Conservation (phyloP, 2,888 invertebrate genomes). For the Ectemnius continuus region DNA sequence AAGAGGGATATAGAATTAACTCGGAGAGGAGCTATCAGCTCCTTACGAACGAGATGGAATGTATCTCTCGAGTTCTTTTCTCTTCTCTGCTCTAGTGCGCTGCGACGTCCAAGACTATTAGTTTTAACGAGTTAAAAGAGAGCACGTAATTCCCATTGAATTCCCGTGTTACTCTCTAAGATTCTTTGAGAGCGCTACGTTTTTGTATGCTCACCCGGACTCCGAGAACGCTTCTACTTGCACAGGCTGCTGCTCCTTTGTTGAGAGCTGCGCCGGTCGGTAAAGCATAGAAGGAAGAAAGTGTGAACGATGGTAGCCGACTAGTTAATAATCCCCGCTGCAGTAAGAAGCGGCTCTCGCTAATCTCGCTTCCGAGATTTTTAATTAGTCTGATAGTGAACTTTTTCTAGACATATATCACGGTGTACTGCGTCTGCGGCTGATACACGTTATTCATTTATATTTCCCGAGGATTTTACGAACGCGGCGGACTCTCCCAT, state of each 20-base stretch:
- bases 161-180: conserved; percentile 28
- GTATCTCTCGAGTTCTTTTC: conserved; percentile 22
- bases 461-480: conserved; percentile 37
- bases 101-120: conserved; percentile 44
- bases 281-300: too few relatives aligned
- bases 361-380: conserved; percentile 16
- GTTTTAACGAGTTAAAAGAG: conserved; percentile 64
- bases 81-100: conserved; percentile 29
- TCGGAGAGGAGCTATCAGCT: conserved; percentile 49
- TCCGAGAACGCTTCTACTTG: too few relatives aligned
- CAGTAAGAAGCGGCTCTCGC: neutral
- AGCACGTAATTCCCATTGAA: conserved; percentile 62
- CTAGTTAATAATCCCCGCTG: neutral
- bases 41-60: conserved; percentile 41
- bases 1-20: conserved; percentile 55
- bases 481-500: conserved; percentile 35
- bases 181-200: conserved; percentile 32
- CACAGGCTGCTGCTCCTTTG: too few relatives aligned
- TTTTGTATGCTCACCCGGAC: neutral
- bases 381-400: conserved; percentile 29
- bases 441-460: conserved; percentile 46
- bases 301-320: too few relatives aligned
- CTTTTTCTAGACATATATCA: conserved; percentile 21
- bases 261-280: too few relatives aligned
- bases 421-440: conserved; percentile 6